Evolutionary conservation across 2,797 vertebrate genomes (phyloP).

Genomic region (Falco peregrinus): DNA sequence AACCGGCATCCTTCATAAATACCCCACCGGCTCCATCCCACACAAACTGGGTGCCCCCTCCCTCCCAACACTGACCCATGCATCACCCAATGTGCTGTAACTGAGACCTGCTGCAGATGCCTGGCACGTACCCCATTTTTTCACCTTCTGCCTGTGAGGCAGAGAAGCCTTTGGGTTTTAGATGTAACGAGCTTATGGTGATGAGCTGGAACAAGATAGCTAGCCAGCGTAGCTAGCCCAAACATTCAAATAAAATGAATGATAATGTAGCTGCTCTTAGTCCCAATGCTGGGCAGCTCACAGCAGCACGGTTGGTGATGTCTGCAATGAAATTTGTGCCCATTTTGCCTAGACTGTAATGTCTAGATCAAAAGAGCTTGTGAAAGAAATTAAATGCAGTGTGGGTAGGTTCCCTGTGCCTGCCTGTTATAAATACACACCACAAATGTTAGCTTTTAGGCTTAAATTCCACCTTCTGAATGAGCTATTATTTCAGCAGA

Average conservation of each 20-base stretch:
- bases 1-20: neutral
- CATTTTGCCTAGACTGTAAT: conserved; percentile 13
- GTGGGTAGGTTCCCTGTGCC: neutral
- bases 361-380: conserved; percentile 17
- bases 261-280: neutral
- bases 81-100: neutral
- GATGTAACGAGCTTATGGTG: neutral
- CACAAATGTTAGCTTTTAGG: conserved; percentile 35
- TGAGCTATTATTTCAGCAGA: conserved; percentile 38
- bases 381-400: conserved; percentile 19
- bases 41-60: neutral
- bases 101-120: neutral
- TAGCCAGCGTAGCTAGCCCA: neutral
- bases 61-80: accelerated
- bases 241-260: neutral
- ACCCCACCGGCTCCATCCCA: neutral
- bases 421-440: conserved; percentile 8
- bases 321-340: neutral
- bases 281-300: neutral
- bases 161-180: neutral
- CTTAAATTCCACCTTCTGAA: conserved; percentile 37
- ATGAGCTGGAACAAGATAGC: neutral
- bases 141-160: neutral
- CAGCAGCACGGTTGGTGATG: neutral
- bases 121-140: neutral